phyloP scores from a whole-genome alignment of 1,140 invertebrate genomes.

The Yoshiicerus persimilis region DNA sequence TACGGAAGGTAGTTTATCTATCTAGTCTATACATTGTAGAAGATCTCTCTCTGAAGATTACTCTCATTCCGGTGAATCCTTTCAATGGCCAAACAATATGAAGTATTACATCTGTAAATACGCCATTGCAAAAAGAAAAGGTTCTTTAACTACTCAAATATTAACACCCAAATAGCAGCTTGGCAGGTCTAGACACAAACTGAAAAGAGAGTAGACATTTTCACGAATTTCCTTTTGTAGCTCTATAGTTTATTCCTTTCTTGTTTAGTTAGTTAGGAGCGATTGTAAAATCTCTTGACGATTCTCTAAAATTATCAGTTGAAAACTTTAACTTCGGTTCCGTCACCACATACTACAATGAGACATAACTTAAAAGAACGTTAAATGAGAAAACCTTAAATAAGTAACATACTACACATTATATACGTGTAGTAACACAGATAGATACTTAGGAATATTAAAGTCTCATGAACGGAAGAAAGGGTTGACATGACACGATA shows the following conservation, averaged over 20 bases:
- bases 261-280: background rate
- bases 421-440: too few species aligned
- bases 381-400: background rate
- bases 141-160: background rate
- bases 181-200: background rate
- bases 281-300: constrained; percentile 3
- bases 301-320: background rate
- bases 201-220: background rate
- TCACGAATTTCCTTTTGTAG: background rate
- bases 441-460: background rate
- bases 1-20: background rate
- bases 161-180: too few species aligned
- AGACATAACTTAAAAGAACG: too few species aligned
- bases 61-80: constrained; percentile 10
- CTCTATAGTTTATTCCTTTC: background rate
- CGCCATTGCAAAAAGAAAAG: background rate
- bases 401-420: background rate
- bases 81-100: constrained; percentile 2
- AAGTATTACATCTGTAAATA: constrained; percentile 3
- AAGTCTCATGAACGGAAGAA: background rate
- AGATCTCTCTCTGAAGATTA: background rate
- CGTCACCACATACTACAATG: background rate
- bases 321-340: background rate
- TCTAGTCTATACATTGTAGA: background rate
- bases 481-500: background rate